phyloP scores from a whole-genome alignment of 2,797 vertebrate species.

The Adelosebastes latens region DNA sequence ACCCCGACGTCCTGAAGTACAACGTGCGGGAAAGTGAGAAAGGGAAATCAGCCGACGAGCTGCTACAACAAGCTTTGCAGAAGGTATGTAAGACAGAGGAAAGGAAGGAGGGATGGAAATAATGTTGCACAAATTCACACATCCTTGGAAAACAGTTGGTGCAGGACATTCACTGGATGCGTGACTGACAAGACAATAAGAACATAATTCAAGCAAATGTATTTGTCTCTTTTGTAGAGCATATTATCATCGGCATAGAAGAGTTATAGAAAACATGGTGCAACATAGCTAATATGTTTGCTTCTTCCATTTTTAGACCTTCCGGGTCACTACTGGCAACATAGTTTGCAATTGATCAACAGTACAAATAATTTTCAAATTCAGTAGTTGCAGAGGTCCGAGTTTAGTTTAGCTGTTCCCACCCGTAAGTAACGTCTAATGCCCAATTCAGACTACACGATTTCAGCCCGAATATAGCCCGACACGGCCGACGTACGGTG shows the following conservation, averaged over 20 bases:
- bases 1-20: constrained; percentile 79
- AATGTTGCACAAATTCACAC: background rate
- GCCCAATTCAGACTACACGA: no score
- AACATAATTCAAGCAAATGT: background rate
- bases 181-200: background rate
- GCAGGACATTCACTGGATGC: background rate
- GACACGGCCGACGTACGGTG: no score
- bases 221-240: background rate
- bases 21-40: constrained; percentile 47
- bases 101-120: background rate
- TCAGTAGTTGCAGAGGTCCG: background rate
- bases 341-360: no score
- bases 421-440: background rate
- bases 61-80: constrained; percentile 71
- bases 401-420: background rate
- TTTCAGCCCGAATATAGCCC: no score
- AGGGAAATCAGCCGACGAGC: constrained; percentile 53
- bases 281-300: background rate
- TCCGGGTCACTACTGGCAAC: background rate
- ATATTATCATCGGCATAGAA: background rate
- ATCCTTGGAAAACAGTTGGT: background rate
- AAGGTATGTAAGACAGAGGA: constrained; percentile 51
- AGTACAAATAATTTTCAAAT: no score
- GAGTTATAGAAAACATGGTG: background rate
- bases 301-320: background rate